Evolutionary conservation across 2,113 vertebrate genomes (phyloP).

Genomic region (Pteruthius melanotis): DNA sequence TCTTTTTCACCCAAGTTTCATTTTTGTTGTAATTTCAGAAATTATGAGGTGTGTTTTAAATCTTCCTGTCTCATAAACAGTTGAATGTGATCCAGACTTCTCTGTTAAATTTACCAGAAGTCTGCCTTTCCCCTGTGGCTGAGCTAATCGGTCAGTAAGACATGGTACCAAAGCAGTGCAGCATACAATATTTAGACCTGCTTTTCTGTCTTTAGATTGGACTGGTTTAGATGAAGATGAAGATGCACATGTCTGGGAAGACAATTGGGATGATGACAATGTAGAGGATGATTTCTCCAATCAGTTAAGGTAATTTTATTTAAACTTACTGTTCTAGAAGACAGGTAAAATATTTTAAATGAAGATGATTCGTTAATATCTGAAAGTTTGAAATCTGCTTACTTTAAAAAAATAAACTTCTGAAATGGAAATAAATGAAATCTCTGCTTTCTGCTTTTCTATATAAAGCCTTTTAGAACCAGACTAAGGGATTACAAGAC

Average conservation of each 20-base stretch:
- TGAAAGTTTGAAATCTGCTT: not conserved
- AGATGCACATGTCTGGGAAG: slow-evolving; percentile 98
- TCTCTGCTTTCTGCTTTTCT: not conserved
- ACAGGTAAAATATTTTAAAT: not conserved
- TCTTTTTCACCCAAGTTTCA: not conserved
- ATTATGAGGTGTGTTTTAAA: not conserved
- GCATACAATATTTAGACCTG: not conserved
- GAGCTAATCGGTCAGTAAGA: not conserved
- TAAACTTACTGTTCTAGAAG: not conserved
- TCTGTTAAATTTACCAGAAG: not conserved
- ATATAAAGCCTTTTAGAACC: not conserved
- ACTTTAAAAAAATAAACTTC: not conserved
- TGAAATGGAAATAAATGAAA: not conserved
- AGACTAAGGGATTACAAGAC: not conserved
- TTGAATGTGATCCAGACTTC: not conserved
- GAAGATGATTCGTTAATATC: not conserved
- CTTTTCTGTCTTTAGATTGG: slow-evolving; percentile 83
- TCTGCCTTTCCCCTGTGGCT: not conserved
- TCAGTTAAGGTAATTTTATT: slow-evolving; percentile 84
- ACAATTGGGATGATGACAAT: slow-evolving; percentile 99
- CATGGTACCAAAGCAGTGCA: not conserved
- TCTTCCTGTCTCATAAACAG: not conserved
- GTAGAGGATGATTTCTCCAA: slow-evolving; percentile 99
- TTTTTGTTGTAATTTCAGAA: not conserved
- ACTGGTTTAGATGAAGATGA: slow-evolving; percentile 97